Evolutionary conservation across 2,113 vertebrate genomes (phyloP), one percentile per base, ranked within the genome.

Genomic region (Typhlomys cinereus): DNA sequence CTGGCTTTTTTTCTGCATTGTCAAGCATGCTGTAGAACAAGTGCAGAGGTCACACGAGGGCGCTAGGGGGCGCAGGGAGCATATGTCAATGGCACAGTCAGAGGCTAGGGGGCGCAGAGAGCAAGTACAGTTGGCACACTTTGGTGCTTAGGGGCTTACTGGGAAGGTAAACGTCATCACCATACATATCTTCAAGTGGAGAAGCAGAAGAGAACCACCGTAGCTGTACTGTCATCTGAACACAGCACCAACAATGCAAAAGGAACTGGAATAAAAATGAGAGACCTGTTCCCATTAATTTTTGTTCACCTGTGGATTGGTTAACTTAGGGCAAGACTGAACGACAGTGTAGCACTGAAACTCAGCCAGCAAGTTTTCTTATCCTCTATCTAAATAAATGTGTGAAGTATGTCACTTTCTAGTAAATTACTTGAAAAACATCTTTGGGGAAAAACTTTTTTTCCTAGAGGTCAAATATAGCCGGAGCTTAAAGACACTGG

Each of bases 391-490:
- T 52, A 82, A 88, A 29, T 36, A n/a, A n/a, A n/a, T n/a, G 31
- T 46, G 59, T 67, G 36, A 70, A 34, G 39, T 91, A 50, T 14
- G n/a, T 83, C 18, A 54, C 64, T 87, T 83, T 85, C 71, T 25
- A 89, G 61, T 89, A 94, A 86, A 52, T 44, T 34, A n/a, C 44
- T 66, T 80, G 61, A 62, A 88, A 73, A 75, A 59, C 20, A 46
- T 79, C 71, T 79, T 76, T 75, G 75, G n/a, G 41, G 86, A 41
- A 46, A 69, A 73, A 83, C 1, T 85, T 61, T 92, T 90, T 82
- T 69, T 46, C 69, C 50, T 67, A 67, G 70, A 82, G 23, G 50
- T 34, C 64, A 76, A 78, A 78, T 34, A 39, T 14, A 27, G 36
- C 54, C 27, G 79, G 1, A 50, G 54, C 21, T 25, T 76, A 74